Percentiles rank a stretch among this genome's conserved stretches.
These are phyloP conservation scores for Rhincodon typus DNA, from an alignment of 2,797 vertebrate species.

Conservation along the genomic window DNA sequence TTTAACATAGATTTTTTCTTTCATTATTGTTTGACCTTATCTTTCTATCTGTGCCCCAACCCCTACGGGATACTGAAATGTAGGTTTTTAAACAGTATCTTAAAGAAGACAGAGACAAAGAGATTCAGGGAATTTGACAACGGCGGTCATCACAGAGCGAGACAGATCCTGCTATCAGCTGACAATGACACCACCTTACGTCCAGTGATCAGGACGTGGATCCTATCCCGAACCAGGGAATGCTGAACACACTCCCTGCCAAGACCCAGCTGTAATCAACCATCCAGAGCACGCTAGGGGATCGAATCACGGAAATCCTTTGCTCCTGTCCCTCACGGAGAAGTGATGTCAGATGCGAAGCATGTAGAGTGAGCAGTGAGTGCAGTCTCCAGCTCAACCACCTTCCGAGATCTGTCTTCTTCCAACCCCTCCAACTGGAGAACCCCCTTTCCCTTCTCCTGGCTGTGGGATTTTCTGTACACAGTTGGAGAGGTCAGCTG, in stretches of 20 bases:
- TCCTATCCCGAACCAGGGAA: too few relatives aligned
- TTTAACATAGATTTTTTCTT: not conserved
- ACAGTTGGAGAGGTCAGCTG: not conserved
- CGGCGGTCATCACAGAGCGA: too few relatives aligned
- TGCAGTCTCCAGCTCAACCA: not conserved
- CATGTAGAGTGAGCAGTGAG: not conserved
- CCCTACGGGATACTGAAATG: not conserved
- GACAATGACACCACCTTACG: too few relatives aligned
- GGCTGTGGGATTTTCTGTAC: not conserved
- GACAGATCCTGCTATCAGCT: too few relatives aligned
- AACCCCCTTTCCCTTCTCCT: not conserved
- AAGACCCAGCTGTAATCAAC: not conserved
- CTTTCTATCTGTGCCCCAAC: not conserved
- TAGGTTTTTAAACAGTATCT: not conserved
- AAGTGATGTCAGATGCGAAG: not conserved
- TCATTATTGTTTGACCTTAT: not conserved
- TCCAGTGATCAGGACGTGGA: too few relatives aligned
- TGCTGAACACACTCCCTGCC: not conserved
- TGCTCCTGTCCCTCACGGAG: too few relatives aligned
- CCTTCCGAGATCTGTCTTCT: not conserved
- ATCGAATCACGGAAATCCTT: too few relatives aligned
- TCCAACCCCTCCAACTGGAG: not conserved
- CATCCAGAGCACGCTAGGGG: too few relatives aligned
- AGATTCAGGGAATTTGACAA: too few relatives aligned
- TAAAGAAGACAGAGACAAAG: too few relatives aligned